Evolutionary conservation across 2,888 invertebrate species (phyloP), one percentile per base, ranked within the genome.

Genomic region (Chrysolina americana): DNA sequence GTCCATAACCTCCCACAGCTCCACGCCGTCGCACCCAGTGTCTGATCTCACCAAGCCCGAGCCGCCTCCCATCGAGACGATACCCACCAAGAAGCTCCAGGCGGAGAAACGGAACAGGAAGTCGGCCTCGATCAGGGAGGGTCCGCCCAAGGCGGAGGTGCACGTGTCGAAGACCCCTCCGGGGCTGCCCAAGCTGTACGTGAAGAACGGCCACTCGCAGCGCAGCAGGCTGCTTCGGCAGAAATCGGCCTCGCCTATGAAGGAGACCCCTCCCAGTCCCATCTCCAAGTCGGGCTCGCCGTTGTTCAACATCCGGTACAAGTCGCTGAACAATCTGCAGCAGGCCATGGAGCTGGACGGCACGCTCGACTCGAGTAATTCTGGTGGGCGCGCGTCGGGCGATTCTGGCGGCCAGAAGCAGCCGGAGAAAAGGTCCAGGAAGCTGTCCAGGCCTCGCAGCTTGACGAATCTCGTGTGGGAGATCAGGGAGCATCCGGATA

Each of bases 21-120:
- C 89, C 85, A 83, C 89, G 83, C 81, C 86, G 41, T 83, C 89
- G 83, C 81, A 86, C 36, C 82, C 83, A 2, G 79, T 81, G n/a
- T 79, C 83, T 76, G 81, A 87, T 82, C 75, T 87, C 89, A 91
- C 91, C 66, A 94, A 94, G 88, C 96, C 96, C 69, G 95, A 96
- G 89, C 96, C 96, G 68, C 96, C 96, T 48, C 96, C 96, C 13
- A 96, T 96, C 83, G 96, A 96, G 89, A 96, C 96, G 0, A 96
- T 96, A 83, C 96, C 96, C 0, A 93, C 95, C 50, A 95, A 95
- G 87, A 95, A 95, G 87, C 90, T 93, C 21, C 92, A 91, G 78
- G 89, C 89, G 15, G 95, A 95, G 86, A 95, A 95, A 84, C 89
- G 95, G 81, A 94, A 94, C 74, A 91, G 95, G 76, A 92, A 92